Conservation (phyloP, 2,113 vertebrate genomes). For the Spermophilus dauricus region DNA sequence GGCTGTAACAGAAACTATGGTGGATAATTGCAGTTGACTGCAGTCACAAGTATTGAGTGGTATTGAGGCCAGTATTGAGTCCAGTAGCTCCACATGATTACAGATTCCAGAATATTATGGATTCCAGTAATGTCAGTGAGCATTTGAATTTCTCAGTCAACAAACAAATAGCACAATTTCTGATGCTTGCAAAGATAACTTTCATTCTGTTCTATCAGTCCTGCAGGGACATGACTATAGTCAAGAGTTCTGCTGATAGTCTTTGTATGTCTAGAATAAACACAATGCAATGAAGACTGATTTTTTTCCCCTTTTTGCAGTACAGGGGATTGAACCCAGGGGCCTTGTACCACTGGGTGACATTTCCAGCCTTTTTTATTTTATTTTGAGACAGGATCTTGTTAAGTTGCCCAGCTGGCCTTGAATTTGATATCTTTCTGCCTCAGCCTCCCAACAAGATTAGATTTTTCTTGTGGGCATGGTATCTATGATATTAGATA, state of each 20-base stretch:
- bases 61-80: neutral
- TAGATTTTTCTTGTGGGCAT: neutral
- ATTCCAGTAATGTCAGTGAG: too few species aligned
- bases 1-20: neutral
- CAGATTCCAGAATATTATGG: neutral
- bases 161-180: neutral
- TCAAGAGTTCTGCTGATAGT: neutral
- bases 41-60: neutral
- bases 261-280: neutral
- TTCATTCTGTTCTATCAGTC: neutral
- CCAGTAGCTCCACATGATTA: neutral
- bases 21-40: neutral
- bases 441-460: too few species aligned
- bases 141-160: neutral
- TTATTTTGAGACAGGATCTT: too few species aligned
- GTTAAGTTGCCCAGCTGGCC: too few species aligned
- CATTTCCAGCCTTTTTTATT: too few species aligned
- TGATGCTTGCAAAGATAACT: neutral
- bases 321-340: too few species aligned
- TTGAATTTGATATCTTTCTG: too few species aligned
- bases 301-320: too few species aligned
- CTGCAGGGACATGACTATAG: neutral
- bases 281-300: neutral
- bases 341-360: too few species aligned
- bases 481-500: neutral